Conservation (phyloP, 2,888 invertebrate species). For the Campoplex nolae region DNA sequence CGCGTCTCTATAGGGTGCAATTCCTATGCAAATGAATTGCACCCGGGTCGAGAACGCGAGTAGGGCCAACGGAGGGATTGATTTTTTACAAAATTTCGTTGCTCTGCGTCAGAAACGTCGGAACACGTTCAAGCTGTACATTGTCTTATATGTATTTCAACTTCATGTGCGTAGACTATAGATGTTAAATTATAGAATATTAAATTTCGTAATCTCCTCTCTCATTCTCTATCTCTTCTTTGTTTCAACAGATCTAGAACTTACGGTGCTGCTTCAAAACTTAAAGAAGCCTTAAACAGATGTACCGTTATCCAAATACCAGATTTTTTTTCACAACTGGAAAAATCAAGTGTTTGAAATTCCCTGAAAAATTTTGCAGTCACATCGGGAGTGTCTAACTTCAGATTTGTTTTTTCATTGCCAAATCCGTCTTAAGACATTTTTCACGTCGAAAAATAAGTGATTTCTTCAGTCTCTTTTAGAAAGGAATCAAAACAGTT, state of each 20-base stretch:
- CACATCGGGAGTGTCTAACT: neutral
- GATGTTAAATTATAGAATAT: constrained; percentile 14
- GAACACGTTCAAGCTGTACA: constrained; percentile 41
- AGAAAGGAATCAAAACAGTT: constrained; percentile 35
- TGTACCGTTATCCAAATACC: neutral
- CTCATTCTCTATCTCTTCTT: too few relatives aligned
- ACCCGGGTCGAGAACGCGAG: constrained; percentile 72
- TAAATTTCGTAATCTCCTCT: neutral
- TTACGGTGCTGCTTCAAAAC: neutral
- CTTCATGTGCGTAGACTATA: constrained; percentile 10
- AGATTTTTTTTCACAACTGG: neutral
- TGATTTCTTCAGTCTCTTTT: neutral
- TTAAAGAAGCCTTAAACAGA: neutral
- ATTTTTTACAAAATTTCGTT: constrained; percentile 75
- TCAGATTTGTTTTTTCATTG: neutral
- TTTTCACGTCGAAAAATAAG: neutral
- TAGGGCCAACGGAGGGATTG: constrained; percentile 71
- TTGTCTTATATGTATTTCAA: neutral
- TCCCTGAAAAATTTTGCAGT: neutral
- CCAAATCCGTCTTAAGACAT: neutral
- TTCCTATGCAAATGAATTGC: constrained; percentile 84
- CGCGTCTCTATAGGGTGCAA: constrained; percentile 80
- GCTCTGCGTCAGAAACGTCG: constrained; percentile 58
- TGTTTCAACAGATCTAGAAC: neutral
- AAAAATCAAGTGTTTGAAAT: neutral